Conservation (phyloP, 2,113 vertebrate species). For the Notarius quadriscutis region DNA sequence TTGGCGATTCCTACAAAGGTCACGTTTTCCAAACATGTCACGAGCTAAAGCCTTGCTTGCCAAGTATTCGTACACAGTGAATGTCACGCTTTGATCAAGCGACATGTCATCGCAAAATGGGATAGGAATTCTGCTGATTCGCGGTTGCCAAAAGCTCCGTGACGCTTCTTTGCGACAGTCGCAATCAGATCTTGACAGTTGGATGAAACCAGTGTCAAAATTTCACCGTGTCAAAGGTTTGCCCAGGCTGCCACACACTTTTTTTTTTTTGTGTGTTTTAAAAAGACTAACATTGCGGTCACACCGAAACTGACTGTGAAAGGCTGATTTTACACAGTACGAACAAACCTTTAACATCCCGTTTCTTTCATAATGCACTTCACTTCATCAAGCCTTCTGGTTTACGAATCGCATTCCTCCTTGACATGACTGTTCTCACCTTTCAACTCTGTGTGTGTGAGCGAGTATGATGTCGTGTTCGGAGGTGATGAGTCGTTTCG, state of each 20-base stretch:
- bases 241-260: not conserved
- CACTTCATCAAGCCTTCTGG: not conserved
- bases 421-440: not conserved
- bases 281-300: conserved; percentile 16
- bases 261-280: not conserved
- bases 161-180: not conserved
- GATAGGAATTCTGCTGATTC: not conserved
- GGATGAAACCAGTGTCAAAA: not conserved
- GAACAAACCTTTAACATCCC: not conserved
- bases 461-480: not conserved
- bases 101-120: not conserved
- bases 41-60: not conserved
- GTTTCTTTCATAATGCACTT: not conserved
- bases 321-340: not conserved
- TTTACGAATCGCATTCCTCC: not conserved
- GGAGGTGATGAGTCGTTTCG: not conserved
- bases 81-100: not conserved
- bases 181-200: not conserved
- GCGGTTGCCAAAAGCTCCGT: not conserved
- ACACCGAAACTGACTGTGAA: conserved; percentile 46
- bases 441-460: not conserved
- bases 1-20: not conserved
- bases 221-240: not conserved
- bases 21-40: not conserved
- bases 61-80: not conserved